Evolutionary conservation across 2,888 invertebrate species (phyloP).

Genomic region (Microdon myrmicae): DNA sequence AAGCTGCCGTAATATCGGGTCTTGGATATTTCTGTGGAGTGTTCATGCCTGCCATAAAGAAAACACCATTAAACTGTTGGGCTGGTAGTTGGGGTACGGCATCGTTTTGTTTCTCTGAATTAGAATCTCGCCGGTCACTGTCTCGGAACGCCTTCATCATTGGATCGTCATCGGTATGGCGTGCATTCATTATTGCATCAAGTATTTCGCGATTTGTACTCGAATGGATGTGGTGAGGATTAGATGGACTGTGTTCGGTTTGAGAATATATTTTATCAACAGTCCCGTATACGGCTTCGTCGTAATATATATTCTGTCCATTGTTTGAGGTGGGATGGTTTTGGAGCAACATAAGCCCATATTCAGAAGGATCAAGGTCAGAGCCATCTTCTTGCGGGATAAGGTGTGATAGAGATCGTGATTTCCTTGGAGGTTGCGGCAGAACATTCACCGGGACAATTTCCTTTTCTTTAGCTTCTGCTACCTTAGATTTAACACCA

Average conservation of each 20-base stretch:
- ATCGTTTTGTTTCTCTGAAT: constrained; percentile 31
- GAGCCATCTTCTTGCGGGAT: constrained; percentile 70
- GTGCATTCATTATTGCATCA: constrained; percentile 70
- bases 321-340: constrained; percentile 60
- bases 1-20: constrained; percentile 68
- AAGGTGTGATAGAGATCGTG: constrained; percentile 77
- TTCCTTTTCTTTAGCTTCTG: constrained; percentile 70
- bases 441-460: constrained; percentile 82
- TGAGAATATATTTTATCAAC: constrained; percentile 48
- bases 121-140: constrained; percentile 46
- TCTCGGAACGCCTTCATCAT: constrained; percentile 64
- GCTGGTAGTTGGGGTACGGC: constrained; percentile 55
- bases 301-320: constrained; percentile 57
- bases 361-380: constrained; percentile 65
- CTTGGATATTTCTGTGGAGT: constrained; percentile 67
- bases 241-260: constrained; percentile 46
- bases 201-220: constrained; percentile 71
- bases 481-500: constrained; percentile 52
- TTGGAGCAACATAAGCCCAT: constrained; percentile 67
- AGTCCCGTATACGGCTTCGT: constrained; percentile 61
- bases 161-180: constrained; percentile 66
- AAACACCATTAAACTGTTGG: constrained; percentile 71
- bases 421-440: constrained; percentile 83
- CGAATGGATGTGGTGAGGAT: constrained; percentile 59
- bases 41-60: constrained; percentile 70